Evolutionary conservation across 2,113 vertebrate species (phyloP), one percentile per base, ranked within the genome.

Genomic region (Tor tambroides): DNA sequence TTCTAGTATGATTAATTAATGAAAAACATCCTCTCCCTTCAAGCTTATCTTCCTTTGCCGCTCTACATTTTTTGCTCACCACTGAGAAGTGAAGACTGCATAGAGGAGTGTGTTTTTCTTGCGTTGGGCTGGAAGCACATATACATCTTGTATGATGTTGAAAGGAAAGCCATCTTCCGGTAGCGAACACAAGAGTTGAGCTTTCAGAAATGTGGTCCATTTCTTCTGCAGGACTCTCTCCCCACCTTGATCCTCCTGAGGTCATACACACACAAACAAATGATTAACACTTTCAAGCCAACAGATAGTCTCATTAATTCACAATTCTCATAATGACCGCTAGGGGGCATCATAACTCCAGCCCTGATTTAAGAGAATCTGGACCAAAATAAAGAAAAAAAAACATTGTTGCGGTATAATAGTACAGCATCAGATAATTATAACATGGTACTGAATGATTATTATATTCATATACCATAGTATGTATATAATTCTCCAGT

Each of bases 191-290:
- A 98, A 91, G 75, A 99, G 96, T 88, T 98, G 97, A 0, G 98
- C 97, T 92, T 99, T 99, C 80, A 99, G 94, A 92, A 99, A 99
- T 1, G 97, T 98, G 0, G 98, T 99, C 97, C 97, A 99, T 32
- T 97, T 97, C 93, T 97, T 97, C 95, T 99, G 98, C 88, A 99
- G 92, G 15, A 99, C 97, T 0, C 98, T 95, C 92, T 98, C 98
- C 0, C 98, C 98, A 0, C 98, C 98, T 80, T 96, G 89, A 78
- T 99, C 98, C 0, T 97, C 97, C 98, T 99, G 95, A 6, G 89
- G 81, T 43, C 19, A 4, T 0, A 88, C 0, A 81, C 61, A 54
- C 15, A 86, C 6, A 77, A 32, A 83, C 8, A 41, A 74, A n/a
- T 54, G 14, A 83, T 30, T 14, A 54, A 54, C 26, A 51, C 4